Base-by-base conservation (phyloP, 2,888 invertebrate species). In the Melolontha melolontha region DNA sequence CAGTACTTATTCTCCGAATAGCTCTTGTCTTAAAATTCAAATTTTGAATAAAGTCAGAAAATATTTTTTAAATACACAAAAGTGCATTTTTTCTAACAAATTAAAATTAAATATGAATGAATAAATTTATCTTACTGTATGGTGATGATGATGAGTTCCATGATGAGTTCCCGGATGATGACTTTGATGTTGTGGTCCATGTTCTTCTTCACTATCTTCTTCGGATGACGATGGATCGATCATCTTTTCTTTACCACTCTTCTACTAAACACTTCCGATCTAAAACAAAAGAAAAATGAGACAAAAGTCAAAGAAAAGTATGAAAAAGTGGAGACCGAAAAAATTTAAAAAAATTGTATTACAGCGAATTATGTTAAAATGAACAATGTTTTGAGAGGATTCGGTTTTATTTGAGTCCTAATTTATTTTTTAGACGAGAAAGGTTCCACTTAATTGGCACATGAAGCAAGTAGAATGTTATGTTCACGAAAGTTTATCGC, bases 211-310 rank as follows among this genome's bases (percentile, higher is more conserved):
- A 76, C 92, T 95, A 82, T 97, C 96, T 84, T 96, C 96, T 84
- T 97, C 97, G 72, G 96, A 96, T 75, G 96, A 96, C 84, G 96
- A 96, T 74, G 96, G 96, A 83, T 96, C 96, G 83, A 97, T 95
- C 97, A 97, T 96, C 79, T 79, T 81, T 78, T 75, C 74, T 75
- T 73, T 74, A 72, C 75, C 76, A 74, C 68, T 73, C 42, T 57
- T 44, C 75, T 78, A 74, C 75, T 78, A 74, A 71, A 73, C 72
- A 73, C 74, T 72, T 74, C 76, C 77, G 73, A 74, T 75, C 76
- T 78, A 50, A n/a, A 22, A 50, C 22, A 27, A 72, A 72, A 44
- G 49, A 68, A 17, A 72, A 57, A 63, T 66, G 27, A 34, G n/a
- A 40, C 27, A 49, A 17, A 39, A 34, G 29, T 16, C 39, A 29